These are phyloP conservation scores for Scartelaos histophorus DNA, from an alignment of 2,113 vertebrate genomes.

Conservation along the genomic window DNA sequence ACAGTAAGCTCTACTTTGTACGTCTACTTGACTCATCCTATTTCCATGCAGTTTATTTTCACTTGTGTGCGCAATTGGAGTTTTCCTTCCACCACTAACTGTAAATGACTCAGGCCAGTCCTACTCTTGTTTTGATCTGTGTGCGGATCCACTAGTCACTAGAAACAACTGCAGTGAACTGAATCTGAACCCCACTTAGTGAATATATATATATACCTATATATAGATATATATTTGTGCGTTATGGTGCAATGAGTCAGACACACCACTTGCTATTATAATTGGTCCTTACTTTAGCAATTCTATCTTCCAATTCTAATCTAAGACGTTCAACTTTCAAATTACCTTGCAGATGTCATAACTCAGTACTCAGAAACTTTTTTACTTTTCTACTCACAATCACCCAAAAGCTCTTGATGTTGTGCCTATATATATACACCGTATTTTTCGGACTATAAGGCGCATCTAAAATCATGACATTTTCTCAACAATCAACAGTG, in stretches of 20 bases:
- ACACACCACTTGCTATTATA: neutral
- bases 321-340: constrained; percentile 1
- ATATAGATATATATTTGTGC: constrained; percentile 13
- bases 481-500: too few species aligned
- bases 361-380: neutral
- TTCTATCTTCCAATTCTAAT: neutral
- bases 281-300: neutral
- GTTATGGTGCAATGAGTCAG: neutral
- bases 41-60: neutral
- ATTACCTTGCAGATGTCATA: neutral
- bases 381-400: too few species aligned
- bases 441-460: too few species aligned
- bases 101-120: constrained; percentile 5
- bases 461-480: too few species aligned
- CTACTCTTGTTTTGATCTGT: constrained; percentile 3
- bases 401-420: too few species aligned
- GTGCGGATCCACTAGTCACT: constrained; percentile 1
- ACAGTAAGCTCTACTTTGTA: neutral
- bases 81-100: neutral
- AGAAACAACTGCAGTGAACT: constrained; percentile 14
- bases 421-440: too few species aligned
- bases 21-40: neutral
- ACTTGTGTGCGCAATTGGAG: neutral
- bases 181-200: constrained; percentile 19
- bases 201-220: constrained; percentile 3